Conservation (phyloP, 1,140 invertebrate species). For the Euwallacea fornicatus region DNA sequence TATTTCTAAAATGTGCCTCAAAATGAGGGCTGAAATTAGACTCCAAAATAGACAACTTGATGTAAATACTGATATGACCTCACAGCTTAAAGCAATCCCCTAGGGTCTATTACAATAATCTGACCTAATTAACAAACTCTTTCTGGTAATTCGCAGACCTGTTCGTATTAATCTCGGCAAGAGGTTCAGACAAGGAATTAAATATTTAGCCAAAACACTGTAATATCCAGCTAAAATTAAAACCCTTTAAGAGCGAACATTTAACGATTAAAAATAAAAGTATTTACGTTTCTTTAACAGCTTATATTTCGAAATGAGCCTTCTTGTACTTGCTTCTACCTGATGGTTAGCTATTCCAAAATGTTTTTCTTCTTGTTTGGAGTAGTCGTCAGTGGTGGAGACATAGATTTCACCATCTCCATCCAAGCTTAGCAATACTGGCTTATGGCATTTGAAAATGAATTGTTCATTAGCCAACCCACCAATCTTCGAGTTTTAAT, state of each 20-base stretch:
- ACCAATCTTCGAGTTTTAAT: no score
- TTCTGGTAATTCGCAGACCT: conserved; percentile 7
- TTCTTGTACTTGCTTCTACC: conserved; percentile 5
- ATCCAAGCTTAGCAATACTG: not conserved
- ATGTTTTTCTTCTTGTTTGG: conserved; percentile 28
- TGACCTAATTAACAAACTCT: conserved; percentile 10
- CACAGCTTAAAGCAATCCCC: not conserved
- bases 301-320: conserved; percentile 20
- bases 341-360: conserved; percentile 5
- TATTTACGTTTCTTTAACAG: conserved; percentile 24
- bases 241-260: conserved; percentile 16
- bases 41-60: no score
- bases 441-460: not conserved
- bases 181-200: conserved; percentile 16
- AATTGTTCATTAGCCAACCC: not conserved
- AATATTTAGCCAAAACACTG: conserved; percentile 28
- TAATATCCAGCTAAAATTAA: conserved; percentile 30
- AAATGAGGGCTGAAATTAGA: no score
- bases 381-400: not conserved
- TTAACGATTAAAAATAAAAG: conserved; percentile 20
- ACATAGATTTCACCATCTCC: no score
- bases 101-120: not conserved
- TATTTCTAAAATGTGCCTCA: no score
- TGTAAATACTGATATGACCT: not conserved
- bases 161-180: conserved; percentile 1